phyloP scores from a whole-genome alignment of 1,140 invertebrate species.

The Araneus ventricosus region DNA sequence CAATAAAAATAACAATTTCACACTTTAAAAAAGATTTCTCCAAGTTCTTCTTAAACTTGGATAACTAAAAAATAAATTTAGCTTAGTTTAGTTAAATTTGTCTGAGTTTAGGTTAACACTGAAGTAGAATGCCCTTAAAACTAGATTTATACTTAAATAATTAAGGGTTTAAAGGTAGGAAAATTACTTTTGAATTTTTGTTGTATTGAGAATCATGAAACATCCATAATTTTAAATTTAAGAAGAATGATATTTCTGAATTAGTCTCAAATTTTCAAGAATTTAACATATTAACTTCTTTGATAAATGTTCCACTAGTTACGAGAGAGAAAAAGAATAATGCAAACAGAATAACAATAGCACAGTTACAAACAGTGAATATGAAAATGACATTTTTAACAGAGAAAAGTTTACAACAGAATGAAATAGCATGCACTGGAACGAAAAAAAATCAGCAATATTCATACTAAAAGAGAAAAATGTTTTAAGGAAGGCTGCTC shows the following conservation, averaged over 20 bases:
- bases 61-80: no score
- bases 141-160: no score
- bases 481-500: slow-evolving; percentile 72
- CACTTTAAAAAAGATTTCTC: no score
- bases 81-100: no score
- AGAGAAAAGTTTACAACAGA: not conserved
- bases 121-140: no score
- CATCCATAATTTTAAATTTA: no score
- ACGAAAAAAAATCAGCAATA: slow-evolving; percentile 8
- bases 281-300: not conserved
- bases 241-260: not conserved
- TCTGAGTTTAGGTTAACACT: no score
- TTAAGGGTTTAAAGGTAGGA: no score
- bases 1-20: no score
- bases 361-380: not conserved
- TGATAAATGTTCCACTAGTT: not conserved
- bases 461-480: slow-evolving; percentile 33
- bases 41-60: no score
- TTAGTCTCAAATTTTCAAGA: not conserved
- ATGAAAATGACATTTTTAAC: not conserved
- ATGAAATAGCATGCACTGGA: slow-evolving; percentile 24
- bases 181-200: no score
- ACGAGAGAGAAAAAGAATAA: not conserved
- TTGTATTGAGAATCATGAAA: no score
- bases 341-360: not conserved